Evolutionary conservation across 2,888 invertebrate species (phyloP).

Genomic region (Laothoe populi): DNA sequence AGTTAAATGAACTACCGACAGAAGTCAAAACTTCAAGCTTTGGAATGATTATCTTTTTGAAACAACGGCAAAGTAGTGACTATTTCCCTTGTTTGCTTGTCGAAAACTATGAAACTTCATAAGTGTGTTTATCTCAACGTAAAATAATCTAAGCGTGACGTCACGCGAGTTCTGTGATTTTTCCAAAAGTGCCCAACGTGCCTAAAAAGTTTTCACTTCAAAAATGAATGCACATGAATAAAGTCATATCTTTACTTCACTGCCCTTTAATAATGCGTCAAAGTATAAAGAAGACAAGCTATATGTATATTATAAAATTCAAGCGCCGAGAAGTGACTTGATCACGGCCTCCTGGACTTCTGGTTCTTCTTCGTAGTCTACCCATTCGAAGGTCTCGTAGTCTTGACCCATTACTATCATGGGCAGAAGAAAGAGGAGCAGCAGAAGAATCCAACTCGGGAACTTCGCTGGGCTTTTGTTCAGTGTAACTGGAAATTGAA

Average conservation of each 20-base stretch:
- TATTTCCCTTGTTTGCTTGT: too few species aligned
- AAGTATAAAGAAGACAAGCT: constrained; percentile 7
- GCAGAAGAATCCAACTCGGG: constrained; percentile 63
- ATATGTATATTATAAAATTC: constrained; percentile 31
- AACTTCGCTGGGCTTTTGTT: constrained; percentile 57
- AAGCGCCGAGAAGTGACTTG: constrained; percentile 58
- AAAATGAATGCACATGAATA: too few species aligned
- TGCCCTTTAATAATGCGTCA: not conserved
- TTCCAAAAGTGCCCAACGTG: too few species aligned
- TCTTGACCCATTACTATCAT: constrained; percentile 59
- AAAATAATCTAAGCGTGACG: too few species aligned
- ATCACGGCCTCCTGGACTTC: constrained; percentile 44
- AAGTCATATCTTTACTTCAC: not conserved
- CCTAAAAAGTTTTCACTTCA: too few species aligned
- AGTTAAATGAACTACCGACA: too few species aligned
- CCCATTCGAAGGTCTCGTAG: constrained; percentile 35
- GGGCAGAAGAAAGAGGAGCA: constrained; percentile 66
- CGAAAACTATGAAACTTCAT: too few species aligned
- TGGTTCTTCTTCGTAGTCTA: constrained; percentile 44
- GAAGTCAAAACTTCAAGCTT: too few species aligned
- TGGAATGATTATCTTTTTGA: too few species aligned
- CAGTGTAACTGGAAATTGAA: constrained; percentile 69
- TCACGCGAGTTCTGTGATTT: too few species aligned
- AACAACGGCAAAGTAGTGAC: too few species aligned
- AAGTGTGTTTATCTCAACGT: too few species aligned